These are phyloP conservation scores for Melieria omissa DNA, from an alignment of 2,888 invertebrate genomes.

Conservation along the genomic window DNA sequence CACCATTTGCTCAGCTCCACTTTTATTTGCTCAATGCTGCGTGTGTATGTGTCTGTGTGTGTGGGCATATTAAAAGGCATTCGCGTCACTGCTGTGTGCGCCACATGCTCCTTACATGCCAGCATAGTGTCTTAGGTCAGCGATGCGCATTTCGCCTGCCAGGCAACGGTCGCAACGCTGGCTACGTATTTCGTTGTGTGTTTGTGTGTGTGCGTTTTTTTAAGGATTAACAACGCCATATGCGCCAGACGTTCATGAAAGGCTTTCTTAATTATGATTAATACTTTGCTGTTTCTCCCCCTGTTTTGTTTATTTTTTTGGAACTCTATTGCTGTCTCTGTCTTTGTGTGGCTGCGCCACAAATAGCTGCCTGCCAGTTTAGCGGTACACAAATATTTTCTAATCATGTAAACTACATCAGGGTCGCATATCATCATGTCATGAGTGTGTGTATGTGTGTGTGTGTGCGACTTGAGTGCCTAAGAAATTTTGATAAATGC, in stretches of 20 bases:
- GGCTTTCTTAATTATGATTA: conserved; percentile 60
- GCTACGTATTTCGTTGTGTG: neutral
- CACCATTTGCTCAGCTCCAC: conserved; percentile 20
- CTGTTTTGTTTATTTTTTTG: conserved; percentile 1
- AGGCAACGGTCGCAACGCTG: neutral
- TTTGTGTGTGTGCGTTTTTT: conserved; percentile 15
- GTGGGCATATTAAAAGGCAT: conserved; percentile 23
- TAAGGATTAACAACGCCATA: conserved; percentile 33
- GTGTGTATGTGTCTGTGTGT: neutral
- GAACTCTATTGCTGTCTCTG: neutral
- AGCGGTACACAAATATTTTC: too few species aligned
- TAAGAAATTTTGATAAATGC: too few species aligned
- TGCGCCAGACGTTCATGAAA: conserved; percentile 37
- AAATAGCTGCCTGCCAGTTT: too few species aligned
- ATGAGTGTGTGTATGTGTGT: neutral
- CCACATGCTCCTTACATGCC: conserved; percentile 17
- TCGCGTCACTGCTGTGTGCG: conserved; percentile 22
- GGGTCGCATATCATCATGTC: too few species aligned
- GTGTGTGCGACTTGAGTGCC: too few species aligned
- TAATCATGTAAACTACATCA: too few species aligned
- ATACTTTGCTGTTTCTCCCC: conserved; percentile 39
- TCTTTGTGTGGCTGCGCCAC: neutral
- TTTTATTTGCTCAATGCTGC: neutral
- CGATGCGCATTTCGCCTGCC: conserved; percentile 41
- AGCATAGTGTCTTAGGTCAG: conserved; percentile 59